A percentile compares a stretch with the other conserved stretches of the same genome.
Conservation (phyloP, 2,888 invertebrate genomes). For the Norana najaformis region DNA sequence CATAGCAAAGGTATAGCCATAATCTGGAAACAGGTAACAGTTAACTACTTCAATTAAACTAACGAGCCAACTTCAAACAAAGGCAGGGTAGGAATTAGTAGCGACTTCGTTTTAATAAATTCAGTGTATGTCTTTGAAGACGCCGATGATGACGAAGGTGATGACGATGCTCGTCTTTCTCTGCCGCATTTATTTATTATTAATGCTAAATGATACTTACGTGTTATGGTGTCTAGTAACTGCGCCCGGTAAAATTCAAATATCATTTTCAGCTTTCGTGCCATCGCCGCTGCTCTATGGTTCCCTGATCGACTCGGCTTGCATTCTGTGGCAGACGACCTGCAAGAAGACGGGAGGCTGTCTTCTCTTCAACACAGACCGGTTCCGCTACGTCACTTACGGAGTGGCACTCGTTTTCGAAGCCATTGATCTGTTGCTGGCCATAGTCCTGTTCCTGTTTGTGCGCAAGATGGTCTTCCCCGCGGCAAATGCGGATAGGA, state of each 20-base stretch:
- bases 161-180: too few species aligned
- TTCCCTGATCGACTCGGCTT: constrained; percentile 40
- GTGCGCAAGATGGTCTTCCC: constrained; percentile 27
- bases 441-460: constrained; percentile 31
- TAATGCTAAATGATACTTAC: not conserved
- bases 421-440: constrained; percentile 23
- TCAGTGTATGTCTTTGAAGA: too few species aligned
- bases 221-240: not conserved
- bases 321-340: constrained; percentile 42
- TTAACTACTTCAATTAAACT: too few species aligned
- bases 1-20: too few species aligned
- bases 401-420: constrained; percentile 39
- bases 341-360: constrained; percentile 39
- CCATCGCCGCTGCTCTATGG: constrained; percentile 44
- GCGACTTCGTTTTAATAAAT: too few species aligned
- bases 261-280: constrained; percentile 41
- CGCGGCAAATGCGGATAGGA: not conserved
- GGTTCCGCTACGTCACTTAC: constrained; percentile 38
- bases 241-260: not conserved
- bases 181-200: not conserved
- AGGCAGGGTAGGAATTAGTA: too few species aligned
- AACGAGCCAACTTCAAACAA: too few species aligned
- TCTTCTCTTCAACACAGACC: constrained; percentile 42
- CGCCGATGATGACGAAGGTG: too few species aligned
- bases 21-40: too few species aligned